Base-by-base conservation (phyloP, 1,140 invertebrate species). In the Leptinotarsa lineolata region DNA sequence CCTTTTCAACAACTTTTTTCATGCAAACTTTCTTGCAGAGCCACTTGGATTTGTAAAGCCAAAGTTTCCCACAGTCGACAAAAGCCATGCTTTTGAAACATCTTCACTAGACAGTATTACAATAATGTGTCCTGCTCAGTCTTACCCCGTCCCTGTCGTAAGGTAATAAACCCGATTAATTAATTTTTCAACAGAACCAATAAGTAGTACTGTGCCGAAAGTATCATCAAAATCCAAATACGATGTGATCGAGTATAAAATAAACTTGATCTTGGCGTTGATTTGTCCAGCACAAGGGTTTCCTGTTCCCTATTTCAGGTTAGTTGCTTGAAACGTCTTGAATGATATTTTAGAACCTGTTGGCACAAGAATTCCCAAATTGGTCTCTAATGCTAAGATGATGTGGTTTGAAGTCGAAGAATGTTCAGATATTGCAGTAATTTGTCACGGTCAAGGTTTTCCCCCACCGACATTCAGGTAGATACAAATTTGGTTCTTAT, bases 191-290 rank as follows among this genome's bases (percentile, higher is more conserved):
- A 39, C 70, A 92, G 91, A 92, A 83, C 91, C 91, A 54, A 87
- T 92, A 82, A 90, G 91, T 82, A 91, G 88, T 79, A 90, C 90
- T 81, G 87, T 90, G 77, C 91, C 91, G 70, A 92, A 91, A 86
- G 88, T 92, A 4, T 86, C 74, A 54, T 81, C 79, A 63, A 81
- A 80, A 70, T 78, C 76, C 61, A 84, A 82, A 66, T 82, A 80
- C 68, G 81, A 83, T 60, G 80, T 83, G 4, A 74, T 82, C 64
- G 76, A 81, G 18, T 80, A 80, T 63, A 73, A 48, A 22, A 30
- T 72, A 61, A 48, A 58, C 16, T 71, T 74, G 15, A 72, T 67
- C 54, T 30, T 83, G 5, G 88, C 87, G 73, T 85, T 88, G 76
- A 82, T 88, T 80, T 90, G 84, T 83, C 86, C 89, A 71, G 91